Base-by-base conservation (phyloP, 2,888 invertebrate genomes). In the Salticus scenicus region DNA sequence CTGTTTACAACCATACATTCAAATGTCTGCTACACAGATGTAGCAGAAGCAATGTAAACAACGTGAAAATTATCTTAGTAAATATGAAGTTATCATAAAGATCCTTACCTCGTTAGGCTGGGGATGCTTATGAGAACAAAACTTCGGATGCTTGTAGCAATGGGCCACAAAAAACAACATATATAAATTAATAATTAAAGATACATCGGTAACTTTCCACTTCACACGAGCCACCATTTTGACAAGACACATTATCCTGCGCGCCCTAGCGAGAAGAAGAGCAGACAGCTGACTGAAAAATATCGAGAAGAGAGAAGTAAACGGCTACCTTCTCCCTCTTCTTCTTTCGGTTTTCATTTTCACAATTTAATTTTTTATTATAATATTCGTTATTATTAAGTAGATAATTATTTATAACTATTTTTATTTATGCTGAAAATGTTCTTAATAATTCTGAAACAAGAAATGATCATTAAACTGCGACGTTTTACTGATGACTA, bases 181-280 rank as follows among this genome's bases (percentile, higher is more conserved):
- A 73, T 69, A 78, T 78, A 79, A 42, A 78, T 64, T 70, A 69
- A 79, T 31, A 42, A 84, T 57, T 12, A 84, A 67, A 41, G 33
- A 70, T 73, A 74, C 67, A 73, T 84, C 74, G 33, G 69, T 57
- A 63, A 27, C 67, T 78, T 84, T 84, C 84, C 78, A 84, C 64
- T 78, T 84, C 42, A 78, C 84, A 41, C 84, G 73, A 74, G 78
- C 78, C 78, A 84, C 84, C 84, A 84, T 84, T 79, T 84, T 84
- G 83, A 83, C 83, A 77, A 83, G 71, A 72, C 76, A 72, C 83
- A 77, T 83, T 77, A 72, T 66, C 64, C 77, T 83, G 77, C 83
- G 83, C 83, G 76, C 83, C 64, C 83, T 83, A 83, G 83, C 41
- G 83, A 83, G 77, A 47, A 67, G 67, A 51, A 66, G 37, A 83